These are phyloP conservation scores for Syngnathus scovelli DNA, from an alignment of 2,113 vertebrate species.

Conservation along the genomic window DNA sequence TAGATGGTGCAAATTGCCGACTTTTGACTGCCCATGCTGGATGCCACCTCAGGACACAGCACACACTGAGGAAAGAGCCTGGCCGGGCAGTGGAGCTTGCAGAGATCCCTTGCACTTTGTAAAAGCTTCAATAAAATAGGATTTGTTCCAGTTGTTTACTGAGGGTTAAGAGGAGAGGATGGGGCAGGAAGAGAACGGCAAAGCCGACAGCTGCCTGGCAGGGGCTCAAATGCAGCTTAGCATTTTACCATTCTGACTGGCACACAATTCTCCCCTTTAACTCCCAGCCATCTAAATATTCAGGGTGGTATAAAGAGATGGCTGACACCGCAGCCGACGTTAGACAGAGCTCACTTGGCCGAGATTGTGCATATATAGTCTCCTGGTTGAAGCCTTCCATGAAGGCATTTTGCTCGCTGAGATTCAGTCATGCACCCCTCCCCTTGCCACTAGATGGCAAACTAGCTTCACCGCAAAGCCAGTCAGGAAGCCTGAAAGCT, in stretches of 20 bases:
- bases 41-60: conserved; percentile 56
- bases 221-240: conserved; percentile 71
- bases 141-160: conserved; percentile 78
- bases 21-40: conserved; percentile 32
- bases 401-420: conserved; percentile 54
- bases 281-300: conserved; percentile 69
- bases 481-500: conserved; percentile 39
- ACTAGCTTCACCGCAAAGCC: conserved; percentile 55
- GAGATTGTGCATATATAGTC: conserved; percentile 56
- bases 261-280: conserved; percentile 69
- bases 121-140: conserved; percentile 72
- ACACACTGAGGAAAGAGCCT: conserved; percentile 50
- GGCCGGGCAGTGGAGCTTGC: conserved; percentile 50
- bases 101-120: conserved; percentile 64
- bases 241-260: conserved; percentile 68
- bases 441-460: conserved; percentile 72
- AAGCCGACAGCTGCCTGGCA: conserved; percentile 75
- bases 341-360: conserved; percentile 60
- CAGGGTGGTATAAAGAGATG: conserved; percentile 59
- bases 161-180: conserved; percentile 68
- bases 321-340: conserved; percentile 57
- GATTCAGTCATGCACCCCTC: conserved; percentile 43
- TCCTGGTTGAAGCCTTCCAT: conserved; percentile 53
- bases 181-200: conserved; percentile 67
- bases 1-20: conserved; percentile 31